Percentiles rank a stretch among this genome's conserved stretches.
Conservation (phyloP, 2,113 vertebrate species). For the Neolamprologus modestus region DNA sequence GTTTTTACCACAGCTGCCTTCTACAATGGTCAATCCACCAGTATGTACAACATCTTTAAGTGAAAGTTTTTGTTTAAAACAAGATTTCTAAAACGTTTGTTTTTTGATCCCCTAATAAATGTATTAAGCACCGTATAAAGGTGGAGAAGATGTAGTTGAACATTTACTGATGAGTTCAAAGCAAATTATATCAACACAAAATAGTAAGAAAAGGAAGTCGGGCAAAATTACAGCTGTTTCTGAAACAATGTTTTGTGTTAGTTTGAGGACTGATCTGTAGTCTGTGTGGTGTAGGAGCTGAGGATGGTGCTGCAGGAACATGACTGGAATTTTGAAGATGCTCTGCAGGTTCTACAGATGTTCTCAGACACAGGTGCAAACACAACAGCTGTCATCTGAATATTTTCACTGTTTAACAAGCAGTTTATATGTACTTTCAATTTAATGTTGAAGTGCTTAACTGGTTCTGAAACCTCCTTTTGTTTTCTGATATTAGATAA, state of each 20-base stretch:
- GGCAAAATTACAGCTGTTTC: not conserved
- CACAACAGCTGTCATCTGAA: not conserved
- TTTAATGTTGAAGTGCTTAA: not conserved
- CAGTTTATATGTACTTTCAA: not conserved
- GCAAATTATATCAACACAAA: not conserved
- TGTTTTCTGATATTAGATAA: not conserved
- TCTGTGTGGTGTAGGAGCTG: slow-evolving; percentile 76
- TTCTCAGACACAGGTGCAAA: slow-evolving; percentile 76
- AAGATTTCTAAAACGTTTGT: not conserved
- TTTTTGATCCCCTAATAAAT: not conserved
- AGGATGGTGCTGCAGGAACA: slow-evolving; percentile 86
- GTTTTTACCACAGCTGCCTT: not conserved
- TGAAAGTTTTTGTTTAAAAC: not conserved
- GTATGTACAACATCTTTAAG: not conserved
- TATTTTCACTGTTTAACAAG: not conserved
- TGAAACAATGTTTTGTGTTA: not conserved
- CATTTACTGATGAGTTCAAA: not conserved
- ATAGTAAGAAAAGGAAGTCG: not conserved
- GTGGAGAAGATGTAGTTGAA: not conserved
- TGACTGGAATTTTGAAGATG: slow-evolving; percentile 84
- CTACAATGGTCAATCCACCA: not conserved
- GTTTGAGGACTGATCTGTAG: not conserved
- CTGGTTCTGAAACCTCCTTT: not conserved
- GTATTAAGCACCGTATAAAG: not conserved
- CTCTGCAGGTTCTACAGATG: slow-evolving; percentile 79